Base-by-base conservation (phyloP, 2,797 vertebrate species). In the Rhinophrynus dorsalis region DNA sequence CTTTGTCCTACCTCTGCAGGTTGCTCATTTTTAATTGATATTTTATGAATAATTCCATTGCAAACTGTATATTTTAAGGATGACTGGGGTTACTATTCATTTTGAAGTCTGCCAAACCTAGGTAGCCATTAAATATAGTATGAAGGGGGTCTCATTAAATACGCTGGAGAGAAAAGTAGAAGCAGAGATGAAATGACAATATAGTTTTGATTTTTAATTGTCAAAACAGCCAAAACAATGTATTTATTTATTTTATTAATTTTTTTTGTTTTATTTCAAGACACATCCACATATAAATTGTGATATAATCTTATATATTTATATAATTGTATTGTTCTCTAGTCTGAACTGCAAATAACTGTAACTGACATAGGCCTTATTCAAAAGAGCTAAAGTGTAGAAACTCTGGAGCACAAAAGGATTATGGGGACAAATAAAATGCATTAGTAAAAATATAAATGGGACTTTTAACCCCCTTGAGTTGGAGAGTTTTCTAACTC, bases 31-130 rank as follows among this genome's bases (percentile, higher is more conserved):
- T 74, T 82, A 77, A 78, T 76, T 32, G 63, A 76, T 73, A 67
- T 76, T 75, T 73, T 48, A 76, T 82, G 76, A 81, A 80, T 78
- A 78, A 79, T 76, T 55, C 67, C 66, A 47, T 47, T 15, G 40
- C 56, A 59, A 74, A 72, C 62, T 63, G 70, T 10, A 71, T 42
- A 58, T 79, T 65, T 68, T 33, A 66, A 66, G 66, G 69, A 73
- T 73, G 69, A 72, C 69, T 65, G 69, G 45, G 68, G 54, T 42
- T 72, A 40, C 54, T 17, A 65, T 72, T 72, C 63, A 65, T 65
- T 72, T 72, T 72, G 54, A 72, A 72, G 61, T 72, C 69, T 72
- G 69, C 45, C 42, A 59, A 72, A 50, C 69, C 61, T 65, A 48
- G 64, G 32, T 27, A 65, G 27, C 54, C 61, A 72, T 72, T 72